Evolutionary conservation across 2,113 vertebrate genomes (phyloP).

Genomic region (Columba janthina): DNA sequence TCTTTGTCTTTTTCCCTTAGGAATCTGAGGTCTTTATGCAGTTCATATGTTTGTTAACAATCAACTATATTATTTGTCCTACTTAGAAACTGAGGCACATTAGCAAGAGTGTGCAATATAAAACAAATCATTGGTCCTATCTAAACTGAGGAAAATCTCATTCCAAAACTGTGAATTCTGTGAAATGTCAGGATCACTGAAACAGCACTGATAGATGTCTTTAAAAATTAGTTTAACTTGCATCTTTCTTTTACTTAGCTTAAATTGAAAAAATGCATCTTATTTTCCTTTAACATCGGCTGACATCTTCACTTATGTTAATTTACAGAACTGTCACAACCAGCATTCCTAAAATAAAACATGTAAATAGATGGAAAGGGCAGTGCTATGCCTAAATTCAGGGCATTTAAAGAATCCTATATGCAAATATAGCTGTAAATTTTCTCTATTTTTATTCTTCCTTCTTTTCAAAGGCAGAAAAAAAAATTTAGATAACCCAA

Average conservation of each 20-base stretch:
- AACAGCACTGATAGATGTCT: not conserved
- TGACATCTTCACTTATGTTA: not conserved
- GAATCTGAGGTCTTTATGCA: not conserved
- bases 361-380: not conserved
- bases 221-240: not conserved
- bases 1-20: not conserved
- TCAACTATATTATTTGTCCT: not conserved
- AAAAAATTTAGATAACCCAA: not conserved
- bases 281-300: not conserved
- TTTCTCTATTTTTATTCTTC: not conserved
- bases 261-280: not conserved
- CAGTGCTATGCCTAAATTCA: not conserved
- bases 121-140: not conserved
- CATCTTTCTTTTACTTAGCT: not conserved
- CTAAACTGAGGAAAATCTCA: not conserved
- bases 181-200: not conserved
- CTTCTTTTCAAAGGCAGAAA: not conserved
- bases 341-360: slow-evolving; percentile 1
- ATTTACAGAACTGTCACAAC: not conserved
- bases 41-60: not conserved
- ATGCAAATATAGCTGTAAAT: not conserved
- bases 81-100: not conserved
- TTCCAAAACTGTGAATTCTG: not conserved
- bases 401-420: not conserved
- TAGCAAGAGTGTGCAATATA: not conserved